Conservation (phyloP, 2,797 vertebrate genomes). For the Rachycentron canadum region DNA sequence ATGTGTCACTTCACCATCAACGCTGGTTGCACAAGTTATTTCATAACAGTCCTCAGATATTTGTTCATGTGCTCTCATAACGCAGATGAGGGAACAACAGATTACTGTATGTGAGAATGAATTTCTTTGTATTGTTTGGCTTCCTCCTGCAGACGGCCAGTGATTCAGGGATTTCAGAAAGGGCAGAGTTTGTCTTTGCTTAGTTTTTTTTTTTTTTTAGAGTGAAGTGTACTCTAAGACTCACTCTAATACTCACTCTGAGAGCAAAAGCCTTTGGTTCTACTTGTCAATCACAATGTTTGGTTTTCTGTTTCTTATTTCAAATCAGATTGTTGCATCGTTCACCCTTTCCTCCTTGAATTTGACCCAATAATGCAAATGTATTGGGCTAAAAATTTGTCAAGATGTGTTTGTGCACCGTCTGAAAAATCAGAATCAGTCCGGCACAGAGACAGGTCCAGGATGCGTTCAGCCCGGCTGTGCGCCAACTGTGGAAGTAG, state of each 20-base stretch:
- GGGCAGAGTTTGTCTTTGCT: not conserved
- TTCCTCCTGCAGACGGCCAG: not conserved
- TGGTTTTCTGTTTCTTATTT: not conserved
- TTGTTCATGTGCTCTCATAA: not conserved
- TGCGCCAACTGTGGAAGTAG: too few relatives aligned
- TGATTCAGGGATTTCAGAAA: not conserved
- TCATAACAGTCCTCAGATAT: not conserved
- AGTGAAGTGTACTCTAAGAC: not conserved
- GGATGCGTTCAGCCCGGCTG: not conserved
- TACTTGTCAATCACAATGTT: not conserved
- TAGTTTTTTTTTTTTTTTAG: not conserved
- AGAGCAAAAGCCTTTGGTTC: not conserved
- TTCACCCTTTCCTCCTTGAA: not conserved
- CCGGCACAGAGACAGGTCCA: not conserved
- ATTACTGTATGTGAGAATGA: too few relatives aligned
- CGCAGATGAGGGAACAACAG: not conserved
- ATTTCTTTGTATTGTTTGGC: too few relatives aligned
- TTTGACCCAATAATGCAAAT: not conserved
- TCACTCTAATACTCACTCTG: not conserved
- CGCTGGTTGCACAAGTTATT: too few relatives aligned
- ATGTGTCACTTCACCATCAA: not conserved
- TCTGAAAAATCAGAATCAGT: not conserved
- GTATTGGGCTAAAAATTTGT: not conserved
- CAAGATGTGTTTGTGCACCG: conserved; percentile 1
- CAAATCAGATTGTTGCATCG: not conserved